Evolutionary conservation across 2,797 vertebrate species (phyloP), one percentile per base, ranked within the genome.

Genomic region (Tapirus indicus): DNA sequence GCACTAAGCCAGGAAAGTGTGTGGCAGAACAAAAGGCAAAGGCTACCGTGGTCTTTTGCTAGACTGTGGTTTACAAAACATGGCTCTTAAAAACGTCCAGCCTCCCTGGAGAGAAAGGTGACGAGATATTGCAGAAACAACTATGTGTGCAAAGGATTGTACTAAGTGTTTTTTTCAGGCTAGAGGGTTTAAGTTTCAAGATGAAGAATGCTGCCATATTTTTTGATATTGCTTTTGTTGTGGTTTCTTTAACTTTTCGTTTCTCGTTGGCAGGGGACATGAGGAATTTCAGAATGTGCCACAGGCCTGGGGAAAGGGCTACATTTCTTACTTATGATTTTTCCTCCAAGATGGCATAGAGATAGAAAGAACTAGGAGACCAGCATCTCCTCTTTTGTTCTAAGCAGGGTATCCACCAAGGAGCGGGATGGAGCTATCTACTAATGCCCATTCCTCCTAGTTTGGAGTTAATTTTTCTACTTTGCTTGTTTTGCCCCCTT

Each of bases 231-330:
- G 66, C 12, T 77, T 89, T 93, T 69, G 32, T n/a, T 2, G 1
- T 25, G 17, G 25, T 72, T 93, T 92, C 66, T 89, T 80, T 85
- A 74, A 29, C 10, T 21, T 90, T 47, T 94, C 79, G 49, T 72
- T 85, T 93, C 68, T 86, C 82, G 35, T 83, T 94, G 83, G 41
- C n/a, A 56, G 35, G 68, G 74, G 41, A 20, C 6, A 6, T 38
- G 62, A 78, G 11, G 58, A 77, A 91, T 87, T 94, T 64, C 56
- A 82, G 58, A 97, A 77, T 91, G 23, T 74, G 54, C 38, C 71
- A 69, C 49, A 32, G 92, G 79, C 64, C 49, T 25, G n/a, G 58
- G n/a, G 87, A 89, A 75, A 87, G 75, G 49, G 47, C 35, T 71
- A 0, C 13, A 52, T 58, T 72, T 95, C 44, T 88, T 92, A 29